Base-by-base conservation (phyloP, 1,140 invertebrate species). In the Drosophila sechellia region DNA sequence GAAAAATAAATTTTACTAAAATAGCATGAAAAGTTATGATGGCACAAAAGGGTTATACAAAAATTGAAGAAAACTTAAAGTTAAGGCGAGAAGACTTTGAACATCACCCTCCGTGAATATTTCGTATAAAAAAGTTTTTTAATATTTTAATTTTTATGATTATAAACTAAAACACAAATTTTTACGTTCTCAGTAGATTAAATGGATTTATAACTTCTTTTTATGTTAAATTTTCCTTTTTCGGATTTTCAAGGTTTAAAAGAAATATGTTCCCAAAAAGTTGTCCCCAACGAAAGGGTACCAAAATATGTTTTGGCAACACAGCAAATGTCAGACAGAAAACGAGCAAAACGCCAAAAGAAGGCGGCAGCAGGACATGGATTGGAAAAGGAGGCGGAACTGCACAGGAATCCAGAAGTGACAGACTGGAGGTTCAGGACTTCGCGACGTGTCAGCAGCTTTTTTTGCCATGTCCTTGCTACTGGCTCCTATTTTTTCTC, bases 401-500 rank as follows among this genome's bases (percentile, higher is more conserved):
- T 48, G 25, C 49, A 17, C 34, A 70, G 66, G 49, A 53, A 42
- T 40, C 34, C 61, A 68, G 63, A 20, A 76, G 35, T 37, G 74
- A 45, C 45, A 60, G 49, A 22, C 46, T 31, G 60, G 45, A 35
- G 42, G 42, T 40, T 42, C 63, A 54, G 49, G 37, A 77, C 61
- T 77, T 5, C 63, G 73, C 64, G 73, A 76, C 74, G 72, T 77
- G 74, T 76, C 74, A 77, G 72, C 52, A 37, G 55, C 49, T 10
- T 31, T 55, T 65, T 49, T 13, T 39, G 59, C 45, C 64, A 68
- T 65, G 64, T 68, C 45, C 64, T 65, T 43, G 46, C 37, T 48
- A 12, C 54, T 42, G 37, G 54, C 59, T 42, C 17, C 10, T 39
- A 17, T 12, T 37, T 50, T 37, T 22, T 40, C 48, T 60, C 17